Evolutionary conservation across 2,888 invertebrate species (phyloP).

Genomic region (Himalopsyche anomala): DNA sequence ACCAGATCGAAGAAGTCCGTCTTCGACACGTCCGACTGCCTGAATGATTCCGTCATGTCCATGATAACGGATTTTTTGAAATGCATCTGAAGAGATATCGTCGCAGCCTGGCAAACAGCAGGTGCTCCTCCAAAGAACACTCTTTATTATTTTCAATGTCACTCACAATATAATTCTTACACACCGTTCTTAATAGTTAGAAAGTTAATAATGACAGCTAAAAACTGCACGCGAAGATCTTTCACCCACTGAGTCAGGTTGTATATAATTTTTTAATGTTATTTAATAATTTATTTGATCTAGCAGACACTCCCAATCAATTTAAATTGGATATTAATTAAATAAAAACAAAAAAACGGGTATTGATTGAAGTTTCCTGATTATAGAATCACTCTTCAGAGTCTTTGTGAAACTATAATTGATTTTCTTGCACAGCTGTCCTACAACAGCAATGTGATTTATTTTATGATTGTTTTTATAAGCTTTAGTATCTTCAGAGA

Average conservation of each 20-base stretch:
- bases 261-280: too few species aligned
- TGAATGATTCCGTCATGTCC: slow-evolving; percentile 89
- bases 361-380: slow-evolving; percentile 11
- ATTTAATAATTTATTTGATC: too few species aligned
- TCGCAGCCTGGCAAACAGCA: not conserved
- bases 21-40: slow-evolving; percentile 86
- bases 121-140: not conserved
- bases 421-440: not conserved
- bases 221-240: not conserved
- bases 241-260: not conserved
- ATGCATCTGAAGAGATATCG: slow-evolving; percentile 63
- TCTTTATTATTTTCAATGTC: not conserved
- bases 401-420: not conserved
- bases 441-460: not conserved
- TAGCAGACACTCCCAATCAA: too few species aligned
- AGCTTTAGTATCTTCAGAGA: not conserved
- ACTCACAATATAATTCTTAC: not conserved
- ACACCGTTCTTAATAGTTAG: not conserved
- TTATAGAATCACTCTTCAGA: not conserved
- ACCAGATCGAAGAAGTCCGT: slow-evolving; percentile 94
- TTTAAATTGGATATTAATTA: slow-evolving; percentile 10
- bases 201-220: not conserved
- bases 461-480: not conserved
- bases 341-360: not conserved
- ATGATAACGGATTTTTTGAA: slow-evolving; percentile 77